phyloP scores from a whole-genome alignment of 2,113 vertebrate species.

The Mus spicilegus region DNA sequence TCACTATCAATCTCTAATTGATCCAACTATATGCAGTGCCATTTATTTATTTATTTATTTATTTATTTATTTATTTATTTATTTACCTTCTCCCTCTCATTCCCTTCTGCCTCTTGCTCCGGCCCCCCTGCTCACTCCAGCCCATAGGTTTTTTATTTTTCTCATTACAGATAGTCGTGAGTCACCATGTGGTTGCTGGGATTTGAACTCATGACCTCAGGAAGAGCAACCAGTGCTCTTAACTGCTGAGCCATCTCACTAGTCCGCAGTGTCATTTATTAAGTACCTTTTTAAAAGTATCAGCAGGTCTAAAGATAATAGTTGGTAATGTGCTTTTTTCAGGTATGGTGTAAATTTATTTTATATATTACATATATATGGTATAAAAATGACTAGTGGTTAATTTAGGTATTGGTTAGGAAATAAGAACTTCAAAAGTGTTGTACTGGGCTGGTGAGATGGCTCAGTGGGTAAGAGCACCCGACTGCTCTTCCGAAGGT shows the following conservation, averaged over 20 bases:
- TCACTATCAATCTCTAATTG: not conserved
- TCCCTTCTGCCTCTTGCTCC: too few species aligned
- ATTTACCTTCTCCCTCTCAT: too few species aligned
- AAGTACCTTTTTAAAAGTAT: not conserved
- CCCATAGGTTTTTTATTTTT: too few species aligned
- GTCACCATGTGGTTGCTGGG: too few species aligned
- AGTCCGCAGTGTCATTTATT: not conserved
- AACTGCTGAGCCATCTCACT: too few species aligned
- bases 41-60: not conserved
- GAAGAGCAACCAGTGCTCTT: too few species aligned
- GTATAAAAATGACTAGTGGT: conserved; percentile 23
- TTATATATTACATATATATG: not conserved
- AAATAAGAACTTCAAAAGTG: conserved; percentile 22
- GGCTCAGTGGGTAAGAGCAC: too few species aligned
- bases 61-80: not conserved
- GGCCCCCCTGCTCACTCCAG: too few species aligned
- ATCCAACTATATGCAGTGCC: conserved; percentile 7
- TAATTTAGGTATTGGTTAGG: conserved; percentile 40
- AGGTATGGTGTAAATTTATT: conserved; percentile 24
- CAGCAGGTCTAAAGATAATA: not conserved
- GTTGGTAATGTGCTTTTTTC: not conserved
- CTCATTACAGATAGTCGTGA: too few species aligned
- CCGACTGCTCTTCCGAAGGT: too few species aligned
- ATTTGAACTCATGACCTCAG: too few species aligned
- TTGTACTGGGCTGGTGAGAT: too few species aligned